These are phyloP conservation scores for Drosophila prolongata DNA, from an alignment of 2,888 invertebrate species.

Conservation along the genomic window DNA sequence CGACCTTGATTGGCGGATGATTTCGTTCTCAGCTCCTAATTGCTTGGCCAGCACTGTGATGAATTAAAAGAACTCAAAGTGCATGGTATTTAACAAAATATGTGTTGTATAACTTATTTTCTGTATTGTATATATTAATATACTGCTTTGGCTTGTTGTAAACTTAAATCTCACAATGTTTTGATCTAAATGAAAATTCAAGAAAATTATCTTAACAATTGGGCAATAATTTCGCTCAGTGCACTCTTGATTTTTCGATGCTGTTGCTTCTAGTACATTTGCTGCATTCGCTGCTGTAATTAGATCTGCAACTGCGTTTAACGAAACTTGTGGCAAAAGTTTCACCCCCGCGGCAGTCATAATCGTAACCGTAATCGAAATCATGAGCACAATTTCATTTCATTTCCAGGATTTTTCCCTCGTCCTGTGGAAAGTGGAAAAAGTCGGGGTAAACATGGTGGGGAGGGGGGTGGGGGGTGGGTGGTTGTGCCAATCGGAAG, in stretches of 20 bases:
- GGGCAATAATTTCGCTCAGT: neutral
- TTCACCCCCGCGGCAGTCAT: constrained; percentile 54
- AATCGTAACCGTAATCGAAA: constrained; percentile 64
- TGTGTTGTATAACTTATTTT: neutral
- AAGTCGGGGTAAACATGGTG: neutral
- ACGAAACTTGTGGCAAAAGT: constrained; percentile 55
- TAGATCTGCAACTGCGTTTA: constrained; percentile 58
- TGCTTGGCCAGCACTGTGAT: constrained; percentile 27
- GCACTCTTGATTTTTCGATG: constrained; percentile 18
- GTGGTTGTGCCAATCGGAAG: constrained; percentile 1
- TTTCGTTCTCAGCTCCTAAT: constrained; percentile 24
- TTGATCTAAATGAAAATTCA: too few species aligned
- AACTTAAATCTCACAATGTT: too few species aligned
- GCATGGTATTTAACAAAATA: too few species aligned
- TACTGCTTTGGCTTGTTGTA: too few species aligned
- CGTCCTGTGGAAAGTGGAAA: constrained; percentile 17
- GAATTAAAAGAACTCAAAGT: neutral
- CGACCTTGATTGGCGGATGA: constrained; percentile 23
- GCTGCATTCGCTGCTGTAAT: constrained; percentile 51
- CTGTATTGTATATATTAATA: too few species aligned
- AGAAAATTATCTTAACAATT: too few species aligned
- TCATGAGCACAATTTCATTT: constrained; percentile 76
- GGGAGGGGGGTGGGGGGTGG: neutral
- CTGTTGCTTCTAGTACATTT: constrained; percentile 37
- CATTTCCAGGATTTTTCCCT: constrained; percentile 38